These are phyloP conservation scores for Manis crassicaudata DNA, from an alignment of 2,797 vertebrate species.

Conservation along the genomic window DNA sequence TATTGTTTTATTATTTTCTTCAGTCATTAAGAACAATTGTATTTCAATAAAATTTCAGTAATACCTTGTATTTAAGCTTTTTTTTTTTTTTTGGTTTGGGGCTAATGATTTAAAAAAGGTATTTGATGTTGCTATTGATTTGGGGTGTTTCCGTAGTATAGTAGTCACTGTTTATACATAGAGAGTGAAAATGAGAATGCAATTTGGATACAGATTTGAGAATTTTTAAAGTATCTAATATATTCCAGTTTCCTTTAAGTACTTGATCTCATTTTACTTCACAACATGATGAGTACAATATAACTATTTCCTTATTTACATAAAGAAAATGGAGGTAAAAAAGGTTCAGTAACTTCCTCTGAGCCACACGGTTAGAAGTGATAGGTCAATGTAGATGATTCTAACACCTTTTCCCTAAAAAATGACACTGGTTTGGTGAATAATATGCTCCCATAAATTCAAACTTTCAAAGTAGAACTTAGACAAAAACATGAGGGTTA, in stretches of 20 bases:
- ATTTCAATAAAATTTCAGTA: conserved; percentile 19
- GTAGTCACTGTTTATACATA: conserved; percentile 33
- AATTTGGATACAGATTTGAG: neutral
- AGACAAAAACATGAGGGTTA: neutral
- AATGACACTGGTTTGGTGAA: neutral
- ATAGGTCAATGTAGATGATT: neutral
- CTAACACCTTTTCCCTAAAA: conserved; percentile 2
- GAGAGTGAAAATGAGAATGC: neutral
- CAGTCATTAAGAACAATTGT: neutral
- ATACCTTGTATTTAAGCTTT: neutral
- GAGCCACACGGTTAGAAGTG: neutral
- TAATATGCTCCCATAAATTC: neutral
- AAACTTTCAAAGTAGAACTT: neutral
- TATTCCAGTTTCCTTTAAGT: conserved; percentile 11
- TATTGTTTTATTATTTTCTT: neutral
- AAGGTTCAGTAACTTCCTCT: neutral
- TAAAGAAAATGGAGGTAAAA: conserved; percentile 32
- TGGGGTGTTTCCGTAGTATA: conserved; percentile 11
- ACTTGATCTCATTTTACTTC: conserved; percentile 34
- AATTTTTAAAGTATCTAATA: neutral
- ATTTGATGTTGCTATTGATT: neutral
- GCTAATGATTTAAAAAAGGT: conserved; percentile 7
- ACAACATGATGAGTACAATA: conserved; percentile 11
- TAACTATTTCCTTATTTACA: conserved; percentile 26
- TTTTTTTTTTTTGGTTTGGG: neutral